Evolutionary conservation across 2,113 vertebrate species (phyloP).

Genomic region (Albula goreensis): DNA sequence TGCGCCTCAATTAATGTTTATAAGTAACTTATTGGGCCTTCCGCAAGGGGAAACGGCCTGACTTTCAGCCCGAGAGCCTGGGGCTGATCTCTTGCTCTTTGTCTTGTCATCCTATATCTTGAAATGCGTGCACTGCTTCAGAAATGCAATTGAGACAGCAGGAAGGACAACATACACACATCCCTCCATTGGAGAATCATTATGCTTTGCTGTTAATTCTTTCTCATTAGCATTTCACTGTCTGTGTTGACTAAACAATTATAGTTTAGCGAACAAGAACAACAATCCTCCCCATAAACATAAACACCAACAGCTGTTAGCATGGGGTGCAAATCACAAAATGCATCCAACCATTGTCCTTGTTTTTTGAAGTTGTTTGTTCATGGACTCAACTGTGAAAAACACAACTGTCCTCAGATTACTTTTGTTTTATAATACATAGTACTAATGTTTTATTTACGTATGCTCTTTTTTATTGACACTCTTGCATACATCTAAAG

Average conservation of each 20-base stretch:
- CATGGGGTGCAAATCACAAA: not conserved
- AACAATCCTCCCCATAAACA: not conserved
- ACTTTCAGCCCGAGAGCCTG: conserved; percentile 70
- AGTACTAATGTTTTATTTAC: no score
- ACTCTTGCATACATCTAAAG: no score
- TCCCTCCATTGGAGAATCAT: conserved; percentile 66
- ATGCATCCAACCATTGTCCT: not conserved
- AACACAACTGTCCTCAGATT: not conserved
- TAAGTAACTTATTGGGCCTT: conserved; percentile 78
- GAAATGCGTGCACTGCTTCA: conserved; percentile 71
- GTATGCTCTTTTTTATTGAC: no score
- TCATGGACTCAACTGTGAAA: not conserved
- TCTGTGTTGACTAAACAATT: conserved; percentile 58
- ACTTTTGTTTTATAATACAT: not conserved
- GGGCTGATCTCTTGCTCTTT: conserved; percentile 70
- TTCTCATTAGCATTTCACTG: conserved; percentile 49
- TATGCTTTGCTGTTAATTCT: conserved; percentile 56
- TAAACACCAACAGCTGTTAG: not conserved
- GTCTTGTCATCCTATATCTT: conserved; percentile 78
- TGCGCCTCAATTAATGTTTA: conserved; percentile 79
- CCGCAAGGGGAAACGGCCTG: conserved; percentile 76
- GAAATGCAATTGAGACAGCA: conserved; percentile 65
- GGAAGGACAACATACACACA: conserved; percentile 58
- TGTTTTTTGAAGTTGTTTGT: not conserved
- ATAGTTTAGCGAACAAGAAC: not conserved